Conservation (phyloP, 1,140 invertebrate genomes). For the Elysia chlorotica region DNA sequence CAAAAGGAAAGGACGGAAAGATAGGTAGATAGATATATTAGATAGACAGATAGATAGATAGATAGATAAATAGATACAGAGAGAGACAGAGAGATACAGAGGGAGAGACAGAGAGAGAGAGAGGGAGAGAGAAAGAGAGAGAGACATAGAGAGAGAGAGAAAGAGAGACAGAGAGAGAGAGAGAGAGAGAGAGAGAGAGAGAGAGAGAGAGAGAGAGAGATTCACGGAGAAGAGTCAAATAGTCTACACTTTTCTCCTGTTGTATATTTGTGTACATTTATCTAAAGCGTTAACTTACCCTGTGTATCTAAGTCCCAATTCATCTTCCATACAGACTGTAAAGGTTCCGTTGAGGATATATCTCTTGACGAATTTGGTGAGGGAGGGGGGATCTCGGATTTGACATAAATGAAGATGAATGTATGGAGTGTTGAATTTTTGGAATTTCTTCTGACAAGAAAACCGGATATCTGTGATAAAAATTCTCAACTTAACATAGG, state of each 20-base stretch:
- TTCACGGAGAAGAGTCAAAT: too few species aligned
- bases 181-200: neutral
- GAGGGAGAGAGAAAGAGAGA: neutral
- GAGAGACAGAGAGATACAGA: constrained; percentile 3
- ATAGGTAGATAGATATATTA: neutral
- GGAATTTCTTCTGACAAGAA: too few species aligned
- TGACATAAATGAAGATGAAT: too few species aligned
- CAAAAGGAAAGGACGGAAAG: neutral
- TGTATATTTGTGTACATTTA: too few species aligned
- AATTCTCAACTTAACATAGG: too few species aligned
- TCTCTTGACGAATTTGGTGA: neutral
- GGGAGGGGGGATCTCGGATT: neutral
- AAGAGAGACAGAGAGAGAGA: neutral
- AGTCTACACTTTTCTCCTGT: too few species aligned
- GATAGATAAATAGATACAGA: neutral
- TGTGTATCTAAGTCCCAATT: too few species aligned
- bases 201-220: neutral
- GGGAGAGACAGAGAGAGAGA: neutral
- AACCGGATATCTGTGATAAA: too few species aligned
- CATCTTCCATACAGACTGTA: too few species aligned
- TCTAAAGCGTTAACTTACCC: too few species aligned
- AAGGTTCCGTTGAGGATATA: too few species aligned
- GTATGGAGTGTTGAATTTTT: too few species aligned
- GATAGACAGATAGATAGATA: neutral
- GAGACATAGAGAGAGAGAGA: neutral